Evolutionary conservation across 1,140 invertebrate species (phyloP).

Genomic region (Danaus melanippus): DNA sequence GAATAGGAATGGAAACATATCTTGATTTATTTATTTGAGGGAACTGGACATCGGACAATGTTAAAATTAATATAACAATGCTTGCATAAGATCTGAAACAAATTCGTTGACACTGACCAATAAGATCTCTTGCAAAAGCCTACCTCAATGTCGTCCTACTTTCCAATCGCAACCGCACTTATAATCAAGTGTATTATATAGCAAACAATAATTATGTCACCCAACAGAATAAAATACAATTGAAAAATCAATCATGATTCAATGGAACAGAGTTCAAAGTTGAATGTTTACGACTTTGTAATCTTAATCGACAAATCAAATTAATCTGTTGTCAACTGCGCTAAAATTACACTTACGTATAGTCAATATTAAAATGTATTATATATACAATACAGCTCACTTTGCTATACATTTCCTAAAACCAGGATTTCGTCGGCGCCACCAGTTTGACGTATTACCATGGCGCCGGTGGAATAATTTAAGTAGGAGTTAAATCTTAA

Average conservation of each 20-base stretch:
- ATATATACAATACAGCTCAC: no score
- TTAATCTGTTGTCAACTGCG: slow-evolving; percentile 14
- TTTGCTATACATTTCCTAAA: no score
- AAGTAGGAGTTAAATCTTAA: slow-evolving; percentile 33
- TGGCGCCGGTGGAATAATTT: slow-evolving; percentile 34
- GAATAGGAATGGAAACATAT: no score
- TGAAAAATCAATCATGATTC: slow-evolving; percentile 6
- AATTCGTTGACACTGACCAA: slow-evolving; percentile 65
- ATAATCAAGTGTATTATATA: slow-evolving; percentile 52
- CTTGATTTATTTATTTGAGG: background rate
- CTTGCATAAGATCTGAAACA: slow-evolving; percentile 52
- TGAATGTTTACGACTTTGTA: slow-evolving; percentile 12
- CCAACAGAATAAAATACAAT: slow-evolving; percentile 9
- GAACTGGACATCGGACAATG: slow-evolving; percentile 12
- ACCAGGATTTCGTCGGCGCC: slow-evolving; percentile 34
- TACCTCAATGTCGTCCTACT: slow-evolving; percentile 67
- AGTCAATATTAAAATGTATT: no score
- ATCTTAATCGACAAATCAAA: slow-evolving; percentile 20
- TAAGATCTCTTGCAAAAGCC: slow-evolving; percentile 57
- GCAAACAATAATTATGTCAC: slow-evolving; percentile 52
- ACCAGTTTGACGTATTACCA: slow-evolving; percentile 29
- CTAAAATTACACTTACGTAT: no score
- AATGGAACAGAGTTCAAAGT: slow-evolving; percentile 20
- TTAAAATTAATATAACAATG: slow-evolving; percentile 30
- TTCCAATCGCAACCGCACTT: slow-evolving; percentile 50